A percentile compares a stretch with the other conserved stretches of the same genome.
Conservation (phyloP, 2,113 vertebrate species). For the Verasper variegatus region DNA sequence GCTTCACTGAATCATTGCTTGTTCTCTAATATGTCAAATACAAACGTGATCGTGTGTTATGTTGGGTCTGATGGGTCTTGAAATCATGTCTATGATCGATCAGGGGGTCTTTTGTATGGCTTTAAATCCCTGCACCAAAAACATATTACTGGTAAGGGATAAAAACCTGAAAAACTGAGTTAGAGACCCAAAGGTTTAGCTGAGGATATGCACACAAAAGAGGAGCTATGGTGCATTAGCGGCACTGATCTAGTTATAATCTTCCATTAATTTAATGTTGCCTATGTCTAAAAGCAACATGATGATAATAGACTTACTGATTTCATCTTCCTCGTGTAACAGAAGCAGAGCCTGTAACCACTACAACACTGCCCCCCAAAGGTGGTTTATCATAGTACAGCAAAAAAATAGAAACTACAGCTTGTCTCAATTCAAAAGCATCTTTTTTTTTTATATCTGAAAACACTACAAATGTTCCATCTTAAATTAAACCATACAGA, state of each 20-base stretch:
- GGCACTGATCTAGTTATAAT: constrained; percentile 8
- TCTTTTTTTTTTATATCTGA: constrained; percentile 35
- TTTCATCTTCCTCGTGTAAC: constrained; percentile 7
- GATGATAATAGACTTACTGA: constrained; percentile 9
- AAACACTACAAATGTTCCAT: constrained; percentile 26
- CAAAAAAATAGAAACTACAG: neutral
- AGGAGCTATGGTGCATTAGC: neutral
- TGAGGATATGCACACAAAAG: neutral
- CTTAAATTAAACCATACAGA: constrained; percentile 61
- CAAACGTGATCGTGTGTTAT: neutral
- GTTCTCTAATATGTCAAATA: neutral
- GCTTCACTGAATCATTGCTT: constrained; percentile 8
- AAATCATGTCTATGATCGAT: neutral
- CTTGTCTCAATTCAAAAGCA: constrained; percentile 21
- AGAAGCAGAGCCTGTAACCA: too few relatives aligned
- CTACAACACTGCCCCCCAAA: constrained; percentile 56
- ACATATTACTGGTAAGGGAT: neutral
- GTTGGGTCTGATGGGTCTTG: constrained; percentile 13
- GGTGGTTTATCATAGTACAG: constrained; percentile 32
- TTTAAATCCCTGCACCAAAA: neutral
- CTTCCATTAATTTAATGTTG: constrained; percentile 36
- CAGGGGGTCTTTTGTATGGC: neutral
- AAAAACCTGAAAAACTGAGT: too few relatives aligned
- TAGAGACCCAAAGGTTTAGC: neutral
- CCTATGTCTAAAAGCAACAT: constrained; percentile 36